phyloP scores from a whole-genome alignment of 2,113 vertebrate genomes.

The Ctenodactylus gundi region DNA sequence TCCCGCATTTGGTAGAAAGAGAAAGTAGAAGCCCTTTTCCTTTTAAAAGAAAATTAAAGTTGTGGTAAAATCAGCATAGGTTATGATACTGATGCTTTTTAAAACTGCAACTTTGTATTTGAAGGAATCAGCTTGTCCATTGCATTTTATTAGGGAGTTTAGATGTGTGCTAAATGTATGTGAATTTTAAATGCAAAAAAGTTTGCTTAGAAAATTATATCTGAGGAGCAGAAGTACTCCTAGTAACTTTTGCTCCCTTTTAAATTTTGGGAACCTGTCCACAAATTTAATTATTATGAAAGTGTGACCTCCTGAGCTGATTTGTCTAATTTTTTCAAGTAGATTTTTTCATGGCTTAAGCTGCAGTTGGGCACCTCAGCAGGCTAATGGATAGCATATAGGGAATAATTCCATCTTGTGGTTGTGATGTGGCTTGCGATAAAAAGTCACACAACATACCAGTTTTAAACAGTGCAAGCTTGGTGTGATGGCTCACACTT shows the following conservation, averaged over 20 bases:
- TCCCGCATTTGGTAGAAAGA: neutral
- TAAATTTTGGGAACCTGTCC: neutral
- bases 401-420: neutral
- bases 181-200: conserved; percentile 29
- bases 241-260: neutral
- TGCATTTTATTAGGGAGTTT: neutral
- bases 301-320: neutral
- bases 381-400: neutral
- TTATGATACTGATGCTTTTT: neutral
- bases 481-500: too few species aligned
- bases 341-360: neutral
- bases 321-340: neutral
- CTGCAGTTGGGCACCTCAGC: neutral
- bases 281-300: neutral
- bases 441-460: neutral
- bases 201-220: neutral
- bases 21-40: neutral
- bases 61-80: neutral
- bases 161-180: neutral
- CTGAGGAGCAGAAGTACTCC: neutral
- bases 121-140: neutral
- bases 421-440: neutral
- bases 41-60: neutral
- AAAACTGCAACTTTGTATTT: neutral
- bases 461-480: neutral